Conservation (phyloP, 2,113 vertebrate genomes). For the Aramus guarauna region DNA sequence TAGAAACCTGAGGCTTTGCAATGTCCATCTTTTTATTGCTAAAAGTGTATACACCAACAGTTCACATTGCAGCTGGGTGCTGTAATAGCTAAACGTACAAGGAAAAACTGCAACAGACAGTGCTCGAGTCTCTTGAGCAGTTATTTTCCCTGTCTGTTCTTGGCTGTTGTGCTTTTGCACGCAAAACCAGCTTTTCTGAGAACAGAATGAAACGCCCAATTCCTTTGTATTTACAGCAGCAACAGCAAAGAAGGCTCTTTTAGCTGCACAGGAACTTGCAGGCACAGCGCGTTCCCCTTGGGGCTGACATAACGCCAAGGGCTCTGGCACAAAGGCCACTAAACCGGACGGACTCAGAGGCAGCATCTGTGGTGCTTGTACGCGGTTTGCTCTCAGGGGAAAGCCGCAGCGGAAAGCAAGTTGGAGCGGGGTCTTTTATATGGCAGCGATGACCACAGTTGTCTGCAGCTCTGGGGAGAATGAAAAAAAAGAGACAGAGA, state of each 20-base stretch:
- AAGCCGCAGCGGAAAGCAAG: background rate
- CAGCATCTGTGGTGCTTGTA: background rate
- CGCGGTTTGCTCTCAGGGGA: background rate
- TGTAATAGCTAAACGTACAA: background rate
- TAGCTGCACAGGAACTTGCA: background rate
- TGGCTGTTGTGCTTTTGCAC: background rate
- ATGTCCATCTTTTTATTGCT: background rate
- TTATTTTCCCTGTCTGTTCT: background rate
- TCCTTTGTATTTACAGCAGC: background rate
- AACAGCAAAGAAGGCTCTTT: background rate
- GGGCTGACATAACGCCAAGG: background rate
- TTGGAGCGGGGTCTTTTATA: background rate
- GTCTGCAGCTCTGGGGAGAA: background rate
- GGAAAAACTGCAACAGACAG: background rate
- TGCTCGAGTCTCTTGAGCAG: background rate
- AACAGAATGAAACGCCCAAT: background rate
- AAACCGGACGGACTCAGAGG: background rate
- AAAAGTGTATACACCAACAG: background rate
- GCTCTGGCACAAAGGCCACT: background rate
- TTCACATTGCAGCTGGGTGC: background rate
- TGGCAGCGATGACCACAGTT: background rate
- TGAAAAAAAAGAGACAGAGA: background rate
- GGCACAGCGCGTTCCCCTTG: background rate
- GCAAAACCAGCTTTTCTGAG: background rate
- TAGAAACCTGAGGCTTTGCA: background rate